Evolutionary conservation across 2,113 vertebrate species (phyloP).

Genomic region (Empidonax alnorum): DNA sequence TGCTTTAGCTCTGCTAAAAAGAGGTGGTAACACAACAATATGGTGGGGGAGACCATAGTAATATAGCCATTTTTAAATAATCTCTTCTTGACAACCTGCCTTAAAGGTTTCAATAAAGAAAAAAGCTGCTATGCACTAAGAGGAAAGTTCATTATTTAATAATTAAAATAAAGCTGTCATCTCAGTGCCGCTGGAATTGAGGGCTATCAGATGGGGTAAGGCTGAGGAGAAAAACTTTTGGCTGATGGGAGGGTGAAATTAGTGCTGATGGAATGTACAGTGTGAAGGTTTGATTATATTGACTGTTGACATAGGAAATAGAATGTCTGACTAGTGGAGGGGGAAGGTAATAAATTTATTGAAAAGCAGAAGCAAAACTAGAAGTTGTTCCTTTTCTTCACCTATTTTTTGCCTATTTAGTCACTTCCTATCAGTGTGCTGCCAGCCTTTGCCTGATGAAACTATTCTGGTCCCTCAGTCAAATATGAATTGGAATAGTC

Average conservation of each 20-base stretch:
- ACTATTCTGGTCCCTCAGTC: background rate
- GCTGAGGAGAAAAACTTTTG: background rate
- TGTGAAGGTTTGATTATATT: background rate
- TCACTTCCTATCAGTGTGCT: background rate
- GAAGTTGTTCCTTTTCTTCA: slow-evolving; percentile 9
- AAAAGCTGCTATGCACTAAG: background rate
- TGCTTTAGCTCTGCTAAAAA: background rate
- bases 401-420: background rate
- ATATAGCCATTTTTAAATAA: background rate
- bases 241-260: background rate
- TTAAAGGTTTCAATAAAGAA: background rate
- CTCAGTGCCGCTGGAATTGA: background rate
- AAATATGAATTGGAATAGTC: background rate
- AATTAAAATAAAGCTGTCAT: background rate
- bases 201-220: background rate
- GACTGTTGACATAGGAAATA: background rate
- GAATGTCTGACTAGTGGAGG: background rate
- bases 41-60: background rate
- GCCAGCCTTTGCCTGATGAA: background rate
- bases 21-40: background rate
- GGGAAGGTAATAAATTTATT: background rate
- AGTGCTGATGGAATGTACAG: background rate
- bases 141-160: background rate
- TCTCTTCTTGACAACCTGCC: background rate
- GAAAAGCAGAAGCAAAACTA: slow-evolving; percentile 18